A percentile compares a stretch with the other conserved stretches of the same genome.
Evolutionary conservation across 2,888 invertebrate genomes (phyloP).

Genomic region (Drosophila multiciliata): DNA sequence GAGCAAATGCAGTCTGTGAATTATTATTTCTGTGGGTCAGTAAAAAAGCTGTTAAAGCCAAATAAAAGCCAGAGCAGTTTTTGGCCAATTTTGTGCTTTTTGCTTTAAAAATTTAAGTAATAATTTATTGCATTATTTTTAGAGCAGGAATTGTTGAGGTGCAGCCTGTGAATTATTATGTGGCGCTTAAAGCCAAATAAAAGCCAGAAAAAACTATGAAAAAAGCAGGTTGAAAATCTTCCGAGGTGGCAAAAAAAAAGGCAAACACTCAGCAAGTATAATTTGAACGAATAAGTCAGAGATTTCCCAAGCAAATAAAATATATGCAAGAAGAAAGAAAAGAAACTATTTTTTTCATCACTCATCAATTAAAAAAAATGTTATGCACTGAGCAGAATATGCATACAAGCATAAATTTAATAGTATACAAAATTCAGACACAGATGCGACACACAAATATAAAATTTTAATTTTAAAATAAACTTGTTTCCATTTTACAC

Average conservation of each 20-base stretch:
- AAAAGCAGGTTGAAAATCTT: not conserved
- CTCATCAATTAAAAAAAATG: not conserved
- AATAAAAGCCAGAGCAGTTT: not conserved
- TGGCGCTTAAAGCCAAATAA: not conserved
- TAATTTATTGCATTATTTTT: not conserved
- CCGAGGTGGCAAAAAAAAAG: not conserved
- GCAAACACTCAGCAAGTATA: not conserved
- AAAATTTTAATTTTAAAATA: constrained; percentile 15
- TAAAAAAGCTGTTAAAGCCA: not conserved
- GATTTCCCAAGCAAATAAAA: constrained; percentile 1
- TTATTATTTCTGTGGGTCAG: not conserved
- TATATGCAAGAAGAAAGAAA: not conserved
- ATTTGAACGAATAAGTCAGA: not conserved
- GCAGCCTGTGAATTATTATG: not conserved
- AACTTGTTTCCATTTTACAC: constrained; percentile 18
- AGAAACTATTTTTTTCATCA: not conserved
- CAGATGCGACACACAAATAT: not conserved
- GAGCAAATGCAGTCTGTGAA: not conserved
- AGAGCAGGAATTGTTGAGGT: not conserved
- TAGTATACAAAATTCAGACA: not conserved
- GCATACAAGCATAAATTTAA: not conserved
- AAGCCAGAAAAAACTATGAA: not conserved
- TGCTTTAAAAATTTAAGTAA: not conserved
- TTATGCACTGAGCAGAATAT: not conserved
- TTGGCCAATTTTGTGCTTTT: not conserved